These are phyloP conservation scores for Oceanodroma tethys DNA, from an alignment of 2,113 vertebrate species.

Conservation along the genomic window DNA sequence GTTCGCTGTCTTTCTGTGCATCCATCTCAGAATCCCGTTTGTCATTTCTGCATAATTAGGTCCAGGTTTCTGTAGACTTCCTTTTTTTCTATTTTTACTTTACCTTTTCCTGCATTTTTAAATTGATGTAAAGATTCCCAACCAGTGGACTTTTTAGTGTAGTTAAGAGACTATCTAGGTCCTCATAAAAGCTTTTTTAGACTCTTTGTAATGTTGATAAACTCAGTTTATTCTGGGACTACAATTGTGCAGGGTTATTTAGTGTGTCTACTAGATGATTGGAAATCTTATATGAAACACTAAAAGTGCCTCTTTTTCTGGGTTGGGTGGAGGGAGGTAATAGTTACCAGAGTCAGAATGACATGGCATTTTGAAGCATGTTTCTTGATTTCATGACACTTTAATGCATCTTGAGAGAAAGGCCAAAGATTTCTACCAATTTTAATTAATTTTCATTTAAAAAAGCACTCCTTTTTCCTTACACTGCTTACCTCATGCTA, in stretches of 20 bases:
- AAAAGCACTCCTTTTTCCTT: conserved; percentile 77
- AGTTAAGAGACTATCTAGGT: conserved; percentile 54
- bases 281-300: conserved; percentile 77
- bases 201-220: conserved; percentile 59
- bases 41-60: neutral
- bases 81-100: conserved; percentile 39
- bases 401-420: conserved; percentile 75
- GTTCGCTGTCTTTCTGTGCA: conserved; percentile 16
- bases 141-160: conserved; percentile 51
- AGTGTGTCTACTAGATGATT: conserved; percentile 68
- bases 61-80: conserved; percentile 35
- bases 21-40: neutral
- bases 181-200: conserved; percentile 58
- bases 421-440: conserved; percentile 79
- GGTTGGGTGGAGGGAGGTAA: conserved; percentile 63
- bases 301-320: conserved; percentile 83
- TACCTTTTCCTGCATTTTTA: conserved; percentile 32
- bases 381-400: conserved; percentile 76
- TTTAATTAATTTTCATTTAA: conserved; percentile 67
- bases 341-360: conserved; percentile 69
- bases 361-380: conserved; percentile 63
- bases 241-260: conserved; percentile 60
- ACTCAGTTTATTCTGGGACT: conserved; percentile 59
- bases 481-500: conserved; percentile 74
- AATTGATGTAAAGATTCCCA: conserved; percentile 56